phyloP scores from a whole-genome alignment of 2,113 vertebrate genomes.

The Clinocottus analis region DNA sequence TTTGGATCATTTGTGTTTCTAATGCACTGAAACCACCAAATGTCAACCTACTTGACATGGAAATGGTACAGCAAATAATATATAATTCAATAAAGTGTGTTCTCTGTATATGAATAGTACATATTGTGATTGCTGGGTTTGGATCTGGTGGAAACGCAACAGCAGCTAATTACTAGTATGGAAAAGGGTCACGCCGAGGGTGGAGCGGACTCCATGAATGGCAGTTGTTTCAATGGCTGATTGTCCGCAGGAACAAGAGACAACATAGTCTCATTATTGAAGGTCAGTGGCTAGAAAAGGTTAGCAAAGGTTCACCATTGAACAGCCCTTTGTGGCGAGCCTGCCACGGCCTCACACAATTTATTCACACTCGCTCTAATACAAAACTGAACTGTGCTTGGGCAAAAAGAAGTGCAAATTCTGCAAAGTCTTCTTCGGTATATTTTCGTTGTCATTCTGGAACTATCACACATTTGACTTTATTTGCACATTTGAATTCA shows the following conservation, averaged over 20 bases:
- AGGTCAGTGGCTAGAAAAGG: conserved; percentile 81
- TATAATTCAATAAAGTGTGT: conserved; percentile 26
- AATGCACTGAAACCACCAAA: neutral
- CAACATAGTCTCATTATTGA: conserved; percentile 83
- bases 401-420: conserved; percentile 65
- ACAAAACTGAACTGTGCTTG: conserved; percentile 55
- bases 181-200: conserved; percentile 72
- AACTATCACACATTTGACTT: conserved; percentile 43
- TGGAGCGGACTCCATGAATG: conserved; percentile 72
- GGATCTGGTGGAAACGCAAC: conserved; percentile 70
- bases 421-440: conserved; percentile 47
- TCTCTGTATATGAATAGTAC: conserved; percentile 40
- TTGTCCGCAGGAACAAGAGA: conserved; percentile 83
- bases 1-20: neutral
- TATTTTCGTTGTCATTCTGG: conserved; percentile 59
- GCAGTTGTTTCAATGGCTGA: conserved; percentile 81
- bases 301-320: conserved; percentile 80
- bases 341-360: conserved; percentile 61
- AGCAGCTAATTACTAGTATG: conserved; percentile 73
- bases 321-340: conserved; percentile 72
- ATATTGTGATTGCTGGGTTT: conserved; percentile 54
- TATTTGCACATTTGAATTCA: conserved; percentile 45
- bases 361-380: conserved; percentile 70
- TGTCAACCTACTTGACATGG: neutral
- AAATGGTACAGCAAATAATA: conserved; percentile 9